These are phyloP conservation scores for Brachypodius melanocephalos DNA, from an alignment of 2,113 vertebrate genomes.

Conservation along the genomic window DNA sequence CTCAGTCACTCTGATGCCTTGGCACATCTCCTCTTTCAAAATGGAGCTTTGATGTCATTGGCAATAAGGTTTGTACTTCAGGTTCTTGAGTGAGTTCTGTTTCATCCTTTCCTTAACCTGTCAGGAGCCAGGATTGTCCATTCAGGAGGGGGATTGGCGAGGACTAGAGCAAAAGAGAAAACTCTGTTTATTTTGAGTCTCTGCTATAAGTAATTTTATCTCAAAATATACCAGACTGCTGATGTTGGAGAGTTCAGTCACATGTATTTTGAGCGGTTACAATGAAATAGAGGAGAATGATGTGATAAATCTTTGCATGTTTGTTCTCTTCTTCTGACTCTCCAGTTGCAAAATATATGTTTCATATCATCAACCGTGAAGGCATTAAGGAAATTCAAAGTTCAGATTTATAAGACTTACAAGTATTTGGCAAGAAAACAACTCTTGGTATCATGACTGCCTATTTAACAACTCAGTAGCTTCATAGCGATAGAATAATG, in stretches of 20 bases:
- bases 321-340: neutral
- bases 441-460: neutral
- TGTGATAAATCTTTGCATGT: neutral
- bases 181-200: neutral
- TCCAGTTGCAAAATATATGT: neutral
- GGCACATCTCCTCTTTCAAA: neutral
- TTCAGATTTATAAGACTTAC: neutral
- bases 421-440: neutral
- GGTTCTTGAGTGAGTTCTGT: neutral
- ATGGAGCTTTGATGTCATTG: neutral
- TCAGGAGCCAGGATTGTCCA: neutral
- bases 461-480: neutral
- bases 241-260: neutral
- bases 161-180: neutral
- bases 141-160: neutral
- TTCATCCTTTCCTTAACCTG: neutral
- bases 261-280: neutral
- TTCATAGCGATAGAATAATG: neutral
- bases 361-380: accelerated
- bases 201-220: neutral
- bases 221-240: neutral
- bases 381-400: neutral
- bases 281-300: neutral
- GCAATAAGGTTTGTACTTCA: neutral
- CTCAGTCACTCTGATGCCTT: neutral